These are phyloP conservation scores for Nasonia vitripennis DNA, from an alignment of 1,140 invertebrate species.

Conservation along the genomic window DNA sequence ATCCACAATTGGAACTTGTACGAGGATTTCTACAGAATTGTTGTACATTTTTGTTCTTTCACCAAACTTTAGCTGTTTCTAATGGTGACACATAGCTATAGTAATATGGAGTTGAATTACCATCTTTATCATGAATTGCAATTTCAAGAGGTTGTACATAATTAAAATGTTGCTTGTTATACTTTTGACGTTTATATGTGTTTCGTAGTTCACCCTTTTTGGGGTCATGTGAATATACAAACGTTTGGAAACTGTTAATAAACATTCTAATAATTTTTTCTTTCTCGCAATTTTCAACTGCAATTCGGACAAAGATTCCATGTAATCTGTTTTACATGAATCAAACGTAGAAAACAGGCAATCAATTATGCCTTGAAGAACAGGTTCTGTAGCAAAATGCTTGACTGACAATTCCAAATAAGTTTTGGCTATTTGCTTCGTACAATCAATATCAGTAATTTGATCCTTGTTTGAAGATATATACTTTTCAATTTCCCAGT, in stretches of 20 bases:
- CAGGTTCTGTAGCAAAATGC: background rate
- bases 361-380: background rate
- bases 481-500: constrained; percentile 9
- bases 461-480: too few relatives aligned
- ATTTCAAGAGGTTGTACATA: background rate
- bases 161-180: background rate
- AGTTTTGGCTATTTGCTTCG: background rate
- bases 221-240: background rate
- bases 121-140: background rate
- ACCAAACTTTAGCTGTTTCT: background rate
- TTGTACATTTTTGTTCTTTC: background rate
- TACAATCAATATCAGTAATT: background rate
- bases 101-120: background rate
- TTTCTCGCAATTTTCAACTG: too few relatives aligned
- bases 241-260: background rate
- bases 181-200: background rate
- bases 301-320: background rate
- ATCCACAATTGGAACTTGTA: background rate
- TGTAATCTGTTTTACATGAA: background rate
- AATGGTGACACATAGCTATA: background rate
- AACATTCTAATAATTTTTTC: background rate
- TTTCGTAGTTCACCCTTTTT: background rate
- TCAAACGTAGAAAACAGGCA: background rate
- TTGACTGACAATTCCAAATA: constrained; percentile 1
- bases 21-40: background rate